phyloP scores from a whole-genome alignment of 2,888 invertebrate species.

The Meghimatium bilineatum region DNA sequence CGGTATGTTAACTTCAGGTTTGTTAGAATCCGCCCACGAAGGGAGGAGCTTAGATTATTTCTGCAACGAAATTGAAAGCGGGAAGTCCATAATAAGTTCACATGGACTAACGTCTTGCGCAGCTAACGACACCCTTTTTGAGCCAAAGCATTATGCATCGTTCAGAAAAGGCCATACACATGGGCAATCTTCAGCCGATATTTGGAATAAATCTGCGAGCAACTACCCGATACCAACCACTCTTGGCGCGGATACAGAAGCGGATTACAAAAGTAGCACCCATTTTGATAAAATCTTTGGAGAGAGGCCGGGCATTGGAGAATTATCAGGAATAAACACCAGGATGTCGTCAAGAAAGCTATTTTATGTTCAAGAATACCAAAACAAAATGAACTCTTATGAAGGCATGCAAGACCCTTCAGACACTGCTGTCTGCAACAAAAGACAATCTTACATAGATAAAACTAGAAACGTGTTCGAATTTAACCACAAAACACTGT shows the following conservation, averaged over 20 bases:
- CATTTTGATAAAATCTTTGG: neutral
- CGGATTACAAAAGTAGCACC: neutral
- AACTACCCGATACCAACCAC: neutral
- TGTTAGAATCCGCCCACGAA: neutral
- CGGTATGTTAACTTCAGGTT: neutral
- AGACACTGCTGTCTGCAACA: neutral
- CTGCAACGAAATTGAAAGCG: neutral
- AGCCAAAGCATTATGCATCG: neutral
- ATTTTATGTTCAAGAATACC: neutral
- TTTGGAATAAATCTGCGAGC: neutral
- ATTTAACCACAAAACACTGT: neutral
- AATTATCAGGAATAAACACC: neutral
- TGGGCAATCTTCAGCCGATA: neutral
- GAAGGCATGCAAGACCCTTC: neutral
- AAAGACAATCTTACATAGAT: conserved; percentile 3
- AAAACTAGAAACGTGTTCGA: neutral
- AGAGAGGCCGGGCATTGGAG: neutral
- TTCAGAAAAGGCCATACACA: neutral
- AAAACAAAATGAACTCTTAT: neutral
- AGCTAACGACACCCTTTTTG: neutral
- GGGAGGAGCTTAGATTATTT: neutral
- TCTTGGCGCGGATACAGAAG: neutral
- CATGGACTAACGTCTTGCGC: neutral
- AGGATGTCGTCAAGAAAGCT: neutral
- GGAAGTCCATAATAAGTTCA: neutral